Conservation (phyloP, 2,113 vertebrate genomes). For the Nerophis ophidion region DNA sequence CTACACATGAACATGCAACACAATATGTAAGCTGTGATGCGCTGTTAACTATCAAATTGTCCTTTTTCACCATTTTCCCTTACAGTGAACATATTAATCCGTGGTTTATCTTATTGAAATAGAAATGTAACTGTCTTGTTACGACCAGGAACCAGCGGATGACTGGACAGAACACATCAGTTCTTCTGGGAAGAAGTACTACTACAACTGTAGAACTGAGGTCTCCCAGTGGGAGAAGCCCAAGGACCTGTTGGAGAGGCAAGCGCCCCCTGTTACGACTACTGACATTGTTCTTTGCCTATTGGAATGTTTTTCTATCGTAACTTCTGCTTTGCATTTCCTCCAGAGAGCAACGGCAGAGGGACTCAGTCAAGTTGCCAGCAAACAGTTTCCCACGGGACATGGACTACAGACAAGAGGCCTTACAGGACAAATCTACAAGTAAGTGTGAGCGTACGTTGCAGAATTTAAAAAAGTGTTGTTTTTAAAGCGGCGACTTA, state of each 20-base stretch:
- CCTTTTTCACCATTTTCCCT: not conserved
- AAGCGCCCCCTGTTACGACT: slow-evolving; percentile 15
- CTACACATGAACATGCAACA: too few relatives aligned
- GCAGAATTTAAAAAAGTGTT: too few relatives aligned
- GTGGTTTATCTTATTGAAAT: not conserved
- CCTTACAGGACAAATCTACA: slow-evolving; percentile 90
- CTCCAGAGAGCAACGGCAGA: slow-evolving; percentile 92
- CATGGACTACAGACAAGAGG: slow-evolving; percentile 98
- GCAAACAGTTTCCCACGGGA: slow-evolving; percentile 97
- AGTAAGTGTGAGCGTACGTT: slow-evolving; percentile 36
- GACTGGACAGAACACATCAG: slow-evolving; percentile 99
- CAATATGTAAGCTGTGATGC: too few relatives aligned
- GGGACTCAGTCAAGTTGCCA: slow-evolving; percentile 88
- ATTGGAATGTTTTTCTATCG: not conserved
- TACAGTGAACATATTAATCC: not conserved
- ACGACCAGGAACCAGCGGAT: slow-evolving; percentile 85
- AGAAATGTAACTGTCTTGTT: not conserved
- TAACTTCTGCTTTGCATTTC: slow-evolving; percentile 14
- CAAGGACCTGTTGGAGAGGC: slow-evolving; percentile 98
- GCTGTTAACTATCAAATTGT: too few relatives aligned
- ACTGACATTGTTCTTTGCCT: not conserved
- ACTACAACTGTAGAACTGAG: slow-evolving; percentile 98
- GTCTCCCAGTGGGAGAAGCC: slow-evolving; percentile 99
- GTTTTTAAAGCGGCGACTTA: too few relatives aligned
- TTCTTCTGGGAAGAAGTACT: slow-evolving; percentile 98